A percentile compares a stretch with the other conserved stretches of the same genome.
Conservation (phyloP, 2,797 vertebrate species). For the Semaprochilodus insignis region DNA sequence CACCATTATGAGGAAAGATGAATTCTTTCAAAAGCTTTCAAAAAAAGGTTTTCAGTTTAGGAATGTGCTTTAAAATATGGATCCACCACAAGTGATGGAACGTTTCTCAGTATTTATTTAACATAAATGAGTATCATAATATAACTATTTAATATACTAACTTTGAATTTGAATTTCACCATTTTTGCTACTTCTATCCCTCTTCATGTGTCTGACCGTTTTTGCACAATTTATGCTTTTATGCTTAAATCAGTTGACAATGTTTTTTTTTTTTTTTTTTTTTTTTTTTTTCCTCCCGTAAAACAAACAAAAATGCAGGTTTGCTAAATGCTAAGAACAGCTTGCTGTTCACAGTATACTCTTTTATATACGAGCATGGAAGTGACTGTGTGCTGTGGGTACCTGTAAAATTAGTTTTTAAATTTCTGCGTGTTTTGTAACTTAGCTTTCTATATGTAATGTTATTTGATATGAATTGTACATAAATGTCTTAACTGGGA, state of each 20-base stretch:
- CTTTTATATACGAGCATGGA: conserved; percentile 7
- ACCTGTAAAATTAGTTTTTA: conserved; percentile 9
- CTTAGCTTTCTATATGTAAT: conserved; percentile 10
- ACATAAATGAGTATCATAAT: conserved; percentile 20
- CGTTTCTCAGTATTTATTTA: conserved; percentile 45
- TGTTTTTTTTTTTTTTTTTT: too few relatives aligned
- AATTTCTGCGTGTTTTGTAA: conserved; percentile 8
- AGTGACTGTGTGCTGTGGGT: conserved; percentile 28
- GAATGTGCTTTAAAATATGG: background rate
- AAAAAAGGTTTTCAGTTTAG: background rate
- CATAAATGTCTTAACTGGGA: conserved; percentile 20
- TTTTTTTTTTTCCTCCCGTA: too few relatives aligned
- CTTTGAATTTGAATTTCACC: conserved; percentile 6
- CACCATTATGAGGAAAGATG: background rate
- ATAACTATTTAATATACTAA: conserved; percentile 41
- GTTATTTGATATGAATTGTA: conserved; percentile 20
- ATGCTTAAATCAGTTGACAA: background rate
- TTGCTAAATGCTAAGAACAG: background rate
- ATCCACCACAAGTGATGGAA: background rate
- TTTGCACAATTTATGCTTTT: background rate
- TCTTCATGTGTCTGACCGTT: background rate
- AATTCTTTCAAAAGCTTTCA: background rate
- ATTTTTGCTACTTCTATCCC: background rate
- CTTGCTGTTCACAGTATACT: background rate
- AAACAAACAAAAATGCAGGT: conserved; percentile 3